Evolutionary conservation across 2,113 vertebrate genomes (phyloP), one percentile per base, ranked within the genome.

Genomic region (Bubalus kerabau): DNA sequence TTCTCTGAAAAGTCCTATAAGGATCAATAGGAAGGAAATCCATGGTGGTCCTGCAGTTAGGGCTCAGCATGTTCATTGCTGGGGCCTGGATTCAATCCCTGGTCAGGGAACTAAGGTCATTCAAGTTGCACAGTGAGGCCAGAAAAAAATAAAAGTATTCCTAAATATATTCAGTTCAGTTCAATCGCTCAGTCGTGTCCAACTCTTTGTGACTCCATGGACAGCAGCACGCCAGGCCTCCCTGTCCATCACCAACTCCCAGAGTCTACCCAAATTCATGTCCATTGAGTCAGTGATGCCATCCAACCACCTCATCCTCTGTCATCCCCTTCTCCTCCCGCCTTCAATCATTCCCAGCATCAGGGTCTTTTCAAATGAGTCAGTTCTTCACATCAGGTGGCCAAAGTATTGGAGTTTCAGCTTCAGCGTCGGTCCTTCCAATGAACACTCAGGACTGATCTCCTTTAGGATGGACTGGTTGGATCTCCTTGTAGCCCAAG

Each of bases 181-280:
- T 40, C 67, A 74, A 3, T 74, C 1, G 0, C 5, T 40, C n/a
- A 6, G n/a, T 74, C 0, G 0, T 74, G 67, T 40, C 19, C 0
- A 19, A 71, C 67, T 40, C 19, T 40, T 40, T 3, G n/a, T 0
- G 0, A 71, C n/a, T 9, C 67, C n/a, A 71, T 71, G 67, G 10
- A 71, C 10, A 2, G 10, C n/a, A 71, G 19, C 67, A 71, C 0
- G 0, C 67, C 67, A 71, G 19, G 10, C n/a, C 19, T 71, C 67
- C n/a, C n/a, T 71, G n/a, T 71, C 19, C n/a, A 71, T 71, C 64
- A 71, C n/a, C 64, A 71, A 1, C 17, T 23, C 64, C 32, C n/a
- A 21, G 19, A 71, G 17, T 36, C 36, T 36, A 71, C n/a, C 64
- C 17, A 71, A 21, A 71, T n/a, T 71, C 64, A 36, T 21, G 64